A percentile compares a stretch with the other conserved stretches of the same genome.
These are phyloP conservation scores for Cyanoramphus novaezelandiae DNA, from an alignment of 2,113 vertebrate genomes.

Conservation along the genomic window DNA sequence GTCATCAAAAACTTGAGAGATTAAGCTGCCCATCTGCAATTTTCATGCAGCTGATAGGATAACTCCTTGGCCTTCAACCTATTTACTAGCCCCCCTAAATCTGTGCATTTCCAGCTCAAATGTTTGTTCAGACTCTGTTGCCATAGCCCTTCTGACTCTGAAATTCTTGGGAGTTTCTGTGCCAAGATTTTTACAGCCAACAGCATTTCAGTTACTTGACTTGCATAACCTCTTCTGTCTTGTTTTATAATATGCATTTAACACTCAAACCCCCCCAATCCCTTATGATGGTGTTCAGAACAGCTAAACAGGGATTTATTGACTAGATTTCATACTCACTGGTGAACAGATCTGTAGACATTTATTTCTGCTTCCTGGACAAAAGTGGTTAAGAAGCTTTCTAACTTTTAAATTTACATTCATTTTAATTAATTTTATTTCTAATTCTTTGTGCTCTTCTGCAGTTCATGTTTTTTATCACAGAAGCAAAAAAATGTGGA, in stretches of 20 bases:
- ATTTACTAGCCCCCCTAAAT: neutral
- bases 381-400: neutral
- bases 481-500: fast-evolving
- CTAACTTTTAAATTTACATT: neutral
- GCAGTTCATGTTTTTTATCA: neutral
- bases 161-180: neutral
- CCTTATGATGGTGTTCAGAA: neutral
- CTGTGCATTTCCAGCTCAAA: neutral
- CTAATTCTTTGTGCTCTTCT: neutral
- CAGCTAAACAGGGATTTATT: neutral
- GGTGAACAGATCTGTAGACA: neutral
- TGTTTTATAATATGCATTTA: neutral
- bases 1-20: neutral
- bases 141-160: neutral
- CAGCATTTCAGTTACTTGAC: neutral
- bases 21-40: neutral
- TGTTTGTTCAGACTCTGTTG: neutral
- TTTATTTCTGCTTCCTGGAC: neutral
- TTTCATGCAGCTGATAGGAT: neutral
- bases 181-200: neutral
- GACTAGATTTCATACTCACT: neutral
- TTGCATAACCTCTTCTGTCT: neutral
- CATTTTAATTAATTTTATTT: neutral
- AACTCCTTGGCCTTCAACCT: neutral
- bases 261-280: neutral